Conservation (phyloP, 2,888 invertebrate species). For the Andrena chrysosceles region DNA sequence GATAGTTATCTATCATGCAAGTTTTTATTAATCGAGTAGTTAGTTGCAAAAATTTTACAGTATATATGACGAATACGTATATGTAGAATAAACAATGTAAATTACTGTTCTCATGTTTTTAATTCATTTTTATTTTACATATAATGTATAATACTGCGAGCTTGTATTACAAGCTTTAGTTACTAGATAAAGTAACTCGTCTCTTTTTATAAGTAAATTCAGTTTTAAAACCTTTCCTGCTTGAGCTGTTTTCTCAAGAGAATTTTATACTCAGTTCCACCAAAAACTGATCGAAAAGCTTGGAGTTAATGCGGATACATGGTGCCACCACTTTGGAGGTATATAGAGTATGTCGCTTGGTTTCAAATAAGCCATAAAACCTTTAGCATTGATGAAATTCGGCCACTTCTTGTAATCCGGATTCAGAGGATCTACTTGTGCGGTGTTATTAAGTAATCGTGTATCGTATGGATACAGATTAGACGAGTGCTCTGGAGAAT, state of each 20-base stretch:
- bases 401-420: slow-evolving; percentile 92
- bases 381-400: slow-evolving; percentile 88
- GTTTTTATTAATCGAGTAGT: background rate
- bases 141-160: too few relatives aligned
- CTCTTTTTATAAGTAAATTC: background rate
- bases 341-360: slow-evolving; percentile 97
- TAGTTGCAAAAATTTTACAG: background rate
- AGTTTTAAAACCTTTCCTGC: too few relatives aligned
- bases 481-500: slow-evolving; percentile 89
- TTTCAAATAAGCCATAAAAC: slow-evolving; percentile 90
- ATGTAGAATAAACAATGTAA: background rate
- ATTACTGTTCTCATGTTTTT: background rate
- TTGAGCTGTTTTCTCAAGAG: too few relatives aligned
- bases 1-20: background rate
- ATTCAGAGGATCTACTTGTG: slow-evolving; percentile 94
- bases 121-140: background rate
- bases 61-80: background rate
- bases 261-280: slow-evolving; percentile 88
- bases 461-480: slow-evolving; percentile 93
- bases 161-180: background rate
- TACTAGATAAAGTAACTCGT: background rate
- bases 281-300: slow-evolving; percentile 99
- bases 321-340: slow-evolving; percentile 99
- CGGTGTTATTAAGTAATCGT: slow-evolving; percentile 94
- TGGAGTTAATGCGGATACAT: slow-evolving; percentile 93